A percentile compares a stretch with the other conserved stretches of the same genome.
phyloP scores from a whole-genome alignment of 2,888 invertebrate species.

The Orthosia cruda region DNA sequence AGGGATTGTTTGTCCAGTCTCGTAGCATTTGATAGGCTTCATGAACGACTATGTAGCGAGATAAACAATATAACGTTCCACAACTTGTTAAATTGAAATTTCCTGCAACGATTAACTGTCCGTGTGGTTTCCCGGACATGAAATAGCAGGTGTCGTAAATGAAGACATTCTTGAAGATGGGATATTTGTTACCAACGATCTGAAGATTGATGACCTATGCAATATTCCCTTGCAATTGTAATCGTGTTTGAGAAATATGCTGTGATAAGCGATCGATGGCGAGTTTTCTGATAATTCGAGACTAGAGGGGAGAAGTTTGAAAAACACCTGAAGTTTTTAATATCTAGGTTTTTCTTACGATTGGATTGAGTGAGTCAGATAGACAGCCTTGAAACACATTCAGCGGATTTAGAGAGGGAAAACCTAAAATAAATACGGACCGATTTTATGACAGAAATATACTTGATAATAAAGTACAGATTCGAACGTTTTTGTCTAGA shows the following conservation, averaged over 20 bases:
- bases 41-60: constrained; percentile 1
- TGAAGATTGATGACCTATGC: too few species aligned
- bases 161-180: constrained; percentile 5
- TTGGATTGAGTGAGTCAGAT: constrained; percentile 15
- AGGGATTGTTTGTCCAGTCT: background rate
- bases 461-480: constrained; percentile 22
- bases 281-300: background rate
- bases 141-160: constrained; percentile 10
- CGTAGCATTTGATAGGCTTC: background rate
- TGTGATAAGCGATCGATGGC: background rate
- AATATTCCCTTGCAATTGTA: too few species aligned
- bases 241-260: too few species aligned
- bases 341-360: constrained; percentile 16
- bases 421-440: constrained; percentile 42
- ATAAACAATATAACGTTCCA: too few species aligned
- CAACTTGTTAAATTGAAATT: constrained; percentile 40
- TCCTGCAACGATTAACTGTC: constrained; percentile 29
- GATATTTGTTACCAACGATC: background rate
- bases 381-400: constrained; percentile 45
- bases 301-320: background rate
- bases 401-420: constrained; percentile 49
- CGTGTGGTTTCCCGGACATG: constrained; percentile 23
- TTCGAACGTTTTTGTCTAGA: constrained; percentile 19
- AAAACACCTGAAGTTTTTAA: background rate
- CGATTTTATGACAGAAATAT: constrained; percentile 35